phyloP scores from a whole-genome alignment of 2,797 vertebrate genomes.

The Micromesistius poutassou region DNA sequence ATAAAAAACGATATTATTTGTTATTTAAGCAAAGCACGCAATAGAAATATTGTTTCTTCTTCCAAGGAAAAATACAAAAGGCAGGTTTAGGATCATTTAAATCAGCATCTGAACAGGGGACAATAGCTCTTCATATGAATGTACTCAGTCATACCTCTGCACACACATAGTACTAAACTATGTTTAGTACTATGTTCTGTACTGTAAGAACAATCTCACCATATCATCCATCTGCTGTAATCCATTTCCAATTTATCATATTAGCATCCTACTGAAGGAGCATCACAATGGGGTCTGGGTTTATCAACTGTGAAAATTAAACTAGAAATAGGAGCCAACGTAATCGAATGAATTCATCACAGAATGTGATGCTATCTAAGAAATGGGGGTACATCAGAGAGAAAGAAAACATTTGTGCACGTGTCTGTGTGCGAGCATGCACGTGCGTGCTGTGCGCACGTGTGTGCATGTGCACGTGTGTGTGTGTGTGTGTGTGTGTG shows the following conservation, averaged over 20 bases:
- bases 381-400: background rate
- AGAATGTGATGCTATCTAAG: background rate
- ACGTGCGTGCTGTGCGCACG: too few relatives aligned
- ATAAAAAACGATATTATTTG: too few relatives aligned
- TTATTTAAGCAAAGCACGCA: too few relatives aligned
- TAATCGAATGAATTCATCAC: background rate
- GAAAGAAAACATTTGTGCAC: background rate
- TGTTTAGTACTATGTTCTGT: background rate
- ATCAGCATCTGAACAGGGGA: background rate
- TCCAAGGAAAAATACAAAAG: background rate
- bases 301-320: conserved; percentile 8
- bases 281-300: background rate
- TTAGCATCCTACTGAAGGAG: conserved; percentile 35
- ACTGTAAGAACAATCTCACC: conserved; percentile 36
- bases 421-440: background rate
- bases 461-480: too few relatives aligned
- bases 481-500: too few relatives aligned
- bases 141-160: too few relatives aligned
- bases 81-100: background rate
- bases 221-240: conserved; percentile 37
- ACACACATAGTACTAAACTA: too few relatives aligned
- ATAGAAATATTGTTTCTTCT: background rate
- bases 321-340: conserved; percentile 3
- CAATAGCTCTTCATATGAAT: too few relatives aligned
- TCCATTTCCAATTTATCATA: conserved; percentile 52